These are phyloP conservation scores for Mongoloraphidia duomilia DNA, from an alignment of 2,888 invertebrate species.

Conservation along the genomic window DNA sequence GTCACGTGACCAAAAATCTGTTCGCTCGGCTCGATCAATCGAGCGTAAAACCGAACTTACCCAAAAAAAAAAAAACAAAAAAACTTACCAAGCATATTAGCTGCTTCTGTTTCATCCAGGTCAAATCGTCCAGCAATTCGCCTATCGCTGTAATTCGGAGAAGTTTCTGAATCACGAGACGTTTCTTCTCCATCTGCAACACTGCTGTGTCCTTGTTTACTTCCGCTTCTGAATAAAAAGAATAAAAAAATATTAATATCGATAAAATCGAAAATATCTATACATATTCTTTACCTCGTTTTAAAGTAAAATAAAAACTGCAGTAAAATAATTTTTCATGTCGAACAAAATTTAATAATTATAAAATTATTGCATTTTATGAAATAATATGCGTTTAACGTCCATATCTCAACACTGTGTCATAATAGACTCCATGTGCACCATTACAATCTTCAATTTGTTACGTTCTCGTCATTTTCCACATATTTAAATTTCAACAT, in stretches of 20 bases:
- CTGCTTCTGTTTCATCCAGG: conserved; percentile 91
- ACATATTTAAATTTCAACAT: too few relatives aligned
- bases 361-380: too few relatives aligned
- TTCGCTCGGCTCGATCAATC: too few relatives aligned
- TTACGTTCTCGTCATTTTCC: too few relatives aligned
- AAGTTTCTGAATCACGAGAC: conserved; percentile 78
- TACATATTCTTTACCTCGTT: conserved; percentile 20
- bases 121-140: conserved; percentile 74
- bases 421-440: too few relatives aligned
- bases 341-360: too few relatives aligned
- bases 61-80: conserved; percentile 6
- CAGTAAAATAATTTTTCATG: background rate
- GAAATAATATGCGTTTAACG: too few relatives aligned
- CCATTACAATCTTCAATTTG: too few relatives aligned
- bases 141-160: conserved; percentile 60
- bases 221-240: conserved; percentile 36
- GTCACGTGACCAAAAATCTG: too few relatives aligned
- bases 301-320: background rate
- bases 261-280: background rate
- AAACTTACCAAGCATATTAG: conserved; percentile 76
- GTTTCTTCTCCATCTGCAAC: conserved; percentile 71
- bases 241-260: background rate
- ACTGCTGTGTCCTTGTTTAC: conserved; percentile 35
- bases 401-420: too few relatives aligned
- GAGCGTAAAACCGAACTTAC: too few relatives aligned